A percentile compares a stretch with the other conserved stretches of the same genome.
Evolutionary conservation across 2,113 vertebrate species (phyloP).

Genomic region (Lagenorhynchus albirostris): DNA sequence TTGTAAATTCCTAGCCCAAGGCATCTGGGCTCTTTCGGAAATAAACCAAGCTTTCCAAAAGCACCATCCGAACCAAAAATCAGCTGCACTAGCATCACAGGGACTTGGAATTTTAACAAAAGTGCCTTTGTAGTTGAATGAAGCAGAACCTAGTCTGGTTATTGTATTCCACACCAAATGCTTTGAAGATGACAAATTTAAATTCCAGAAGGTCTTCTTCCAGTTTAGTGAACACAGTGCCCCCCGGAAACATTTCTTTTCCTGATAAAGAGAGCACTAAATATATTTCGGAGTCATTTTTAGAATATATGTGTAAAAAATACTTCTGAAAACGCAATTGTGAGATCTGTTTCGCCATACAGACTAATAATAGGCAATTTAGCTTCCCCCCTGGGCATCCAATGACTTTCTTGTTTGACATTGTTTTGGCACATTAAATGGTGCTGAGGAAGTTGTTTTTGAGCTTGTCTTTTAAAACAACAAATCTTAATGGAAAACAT

Average conservation of each 20-base stretch:
- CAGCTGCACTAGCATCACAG: background rate
- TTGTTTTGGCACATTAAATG: background rate
- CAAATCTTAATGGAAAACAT: constrained; percentile 5
- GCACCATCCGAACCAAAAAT: background rate
- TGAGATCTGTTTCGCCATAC: background rate
- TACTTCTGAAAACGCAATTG: background rate
- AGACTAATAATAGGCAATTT: background rate
- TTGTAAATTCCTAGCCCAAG: constrained; percentile 23
- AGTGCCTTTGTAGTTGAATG: background rate
- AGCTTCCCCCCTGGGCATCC: background rate
- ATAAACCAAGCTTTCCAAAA: constrained; percentile 16
- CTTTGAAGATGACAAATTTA: constrained; percentile 48
- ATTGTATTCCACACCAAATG: constrained; percentile 12
- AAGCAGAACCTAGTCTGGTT: constrained; percentile 42
- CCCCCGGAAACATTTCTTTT: background rate
- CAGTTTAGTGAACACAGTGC: background rate
- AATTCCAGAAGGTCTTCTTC: constrained; percentile 56
- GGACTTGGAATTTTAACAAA: constrained; percentile 30
- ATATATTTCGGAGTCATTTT: background rate
- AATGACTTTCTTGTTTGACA: background rate
- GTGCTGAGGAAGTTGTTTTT: background rate
- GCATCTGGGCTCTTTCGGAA: constrained; percentile 26
- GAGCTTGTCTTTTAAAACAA: constrained; percentile 5
- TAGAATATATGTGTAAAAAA: background rate
- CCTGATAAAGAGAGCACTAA: background rate